phyloP scores from a whole-genome alignment of 2,797 vertebrate genomes.

The Falco novaeseelandiae region DNA sequence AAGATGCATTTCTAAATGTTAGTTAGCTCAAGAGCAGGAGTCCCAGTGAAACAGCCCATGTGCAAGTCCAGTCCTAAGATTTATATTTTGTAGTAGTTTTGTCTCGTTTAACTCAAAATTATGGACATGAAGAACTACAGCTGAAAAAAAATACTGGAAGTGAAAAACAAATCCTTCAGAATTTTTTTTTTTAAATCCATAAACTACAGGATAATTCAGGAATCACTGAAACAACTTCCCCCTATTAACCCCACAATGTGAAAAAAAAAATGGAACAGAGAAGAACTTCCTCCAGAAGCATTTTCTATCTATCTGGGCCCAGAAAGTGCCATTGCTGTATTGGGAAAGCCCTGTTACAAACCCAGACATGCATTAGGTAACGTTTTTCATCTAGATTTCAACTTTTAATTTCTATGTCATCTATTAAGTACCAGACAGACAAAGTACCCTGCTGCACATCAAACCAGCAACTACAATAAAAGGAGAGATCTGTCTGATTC shows the following conservation, averaged over 20 bases:
- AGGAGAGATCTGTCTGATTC: background rate
- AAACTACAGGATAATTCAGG: background rate
- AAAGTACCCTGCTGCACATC: background rate
- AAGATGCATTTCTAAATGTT: background rate
- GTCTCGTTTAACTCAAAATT: background rate
- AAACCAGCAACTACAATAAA: background rate
- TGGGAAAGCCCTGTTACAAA: background rate
- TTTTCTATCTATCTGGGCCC: background rate
- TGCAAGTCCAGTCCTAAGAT: background rate
- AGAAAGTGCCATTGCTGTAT: fast-evolving
- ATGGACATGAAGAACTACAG: background rate
- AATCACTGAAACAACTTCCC: background rate
- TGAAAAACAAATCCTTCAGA: background rate
- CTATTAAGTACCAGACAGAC: background rate
- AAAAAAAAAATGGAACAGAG: background rate
- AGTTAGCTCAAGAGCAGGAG: background rate
- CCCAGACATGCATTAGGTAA: background rate
- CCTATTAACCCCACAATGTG: background rate
- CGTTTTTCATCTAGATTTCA: background rate
- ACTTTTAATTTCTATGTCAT: background rate
- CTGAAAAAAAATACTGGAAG: background rate
- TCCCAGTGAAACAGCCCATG: background rate
- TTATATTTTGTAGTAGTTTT: background rate
- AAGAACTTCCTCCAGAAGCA: background rate
- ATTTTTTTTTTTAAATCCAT: background rate